Evolutionary conservation across 1,140 invertebrate genomes (phyloP).

Genomic region (Anadara kagoshimensis): DNA sequence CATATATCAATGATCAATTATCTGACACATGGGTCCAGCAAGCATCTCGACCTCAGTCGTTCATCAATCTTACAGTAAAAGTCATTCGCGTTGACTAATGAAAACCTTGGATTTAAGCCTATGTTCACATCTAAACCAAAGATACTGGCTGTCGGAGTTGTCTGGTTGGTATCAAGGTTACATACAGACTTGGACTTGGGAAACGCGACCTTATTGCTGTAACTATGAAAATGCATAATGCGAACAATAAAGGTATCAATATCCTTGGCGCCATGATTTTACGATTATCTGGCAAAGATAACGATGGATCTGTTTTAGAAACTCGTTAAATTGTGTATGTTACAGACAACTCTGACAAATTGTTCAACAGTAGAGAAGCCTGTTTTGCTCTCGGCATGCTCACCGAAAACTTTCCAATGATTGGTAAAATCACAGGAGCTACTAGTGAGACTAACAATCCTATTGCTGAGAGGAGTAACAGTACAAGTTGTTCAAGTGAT

Average conservation of each 20-base stretch:
- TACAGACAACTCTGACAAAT: conserved; percentile 22
- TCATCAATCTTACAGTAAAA: conserved; percentile 28
- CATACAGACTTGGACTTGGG: conserved; percentile 17
- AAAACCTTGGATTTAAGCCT: conserved; percentile 25
- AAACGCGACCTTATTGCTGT: conserved; percentile 37
- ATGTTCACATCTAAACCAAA: conserved; percentile 36
- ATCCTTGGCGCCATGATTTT: no score
- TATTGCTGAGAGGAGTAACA: no score
- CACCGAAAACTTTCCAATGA: conserved; percentile 4
- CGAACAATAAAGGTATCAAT: conserved; percentile 24
- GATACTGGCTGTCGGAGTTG: conserved; percentile 46
- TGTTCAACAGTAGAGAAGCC: conserved; percentile 40
- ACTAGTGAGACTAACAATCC: no score
- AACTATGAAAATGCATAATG: conserved; percentile 39
- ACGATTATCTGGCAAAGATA: no score
- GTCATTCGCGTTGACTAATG: conserved; percentile 9
- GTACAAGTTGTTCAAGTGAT: conserved; percentile 35
- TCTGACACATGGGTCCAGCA: conserved; percentile 24
- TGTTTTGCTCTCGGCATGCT: conserved; percentile 30
- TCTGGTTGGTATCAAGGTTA: conserved; percentile 24
- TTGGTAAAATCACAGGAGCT: no score
- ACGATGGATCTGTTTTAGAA: conserved; percentile 28
- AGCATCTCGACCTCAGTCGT: conserved; percentile 12
- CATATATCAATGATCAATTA: conserved; percentile 31
- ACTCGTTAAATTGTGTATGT: conserved; percentile 39